A percentile compares a stretch with the other conserved stretches of the same genome.
These are phyloP conservation scores for Sturnus vulgaris DNA, from an alignment of 2,113 vertebrate genomes.

Conservation along the genomic window DNA sequence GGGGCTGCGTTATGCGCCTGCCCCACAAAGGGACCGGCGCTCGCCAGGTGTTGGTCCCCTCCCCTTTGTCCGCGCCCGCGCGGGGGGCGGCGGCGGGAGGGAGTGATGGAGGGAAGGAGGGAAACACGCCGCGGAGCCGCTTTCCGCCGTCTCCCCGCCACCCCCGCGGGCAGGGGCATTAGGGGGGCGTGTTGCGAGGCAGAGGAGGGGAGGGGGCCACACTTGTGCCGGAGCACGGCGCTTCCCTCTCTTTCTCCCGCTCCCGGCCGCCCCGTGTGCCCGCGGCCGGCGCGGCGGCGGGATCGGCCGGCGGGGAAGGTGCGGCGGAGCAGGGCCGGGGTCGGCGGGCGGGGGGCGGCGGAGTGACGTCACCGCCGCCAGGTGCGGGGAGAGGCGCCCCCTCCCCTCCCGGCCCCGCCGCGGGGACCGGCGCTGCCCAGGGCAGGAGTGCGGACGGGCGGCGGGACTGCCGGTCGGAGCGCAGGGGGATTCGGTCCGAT, in stretches of 20 bases:
- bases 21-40: not conserved
- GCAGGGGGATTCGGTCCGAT: not conserved
- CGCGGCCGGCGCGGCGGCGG: not conserved
- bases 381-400: not conserved
- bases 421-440: not conserved
- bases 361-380: not conserved
- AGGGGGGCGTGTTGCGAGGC: not conserved
- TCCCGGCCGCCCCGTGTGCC: not conserved
- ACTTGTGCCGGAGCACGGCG: not conserved
- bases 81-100: not conserved
- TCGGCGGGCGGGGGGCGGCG: not conserved
- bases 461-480: not conserved
- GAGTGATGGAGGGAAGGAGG: not conserved
- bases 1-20: not conserved
- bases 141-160: not conserved
- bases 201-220: not conserved
- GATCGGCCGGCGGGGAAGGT: not conserved
- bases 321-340: not conserved
- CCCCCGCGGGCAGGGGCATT: not conserved
- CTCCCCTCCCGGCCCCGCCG: not conserved
- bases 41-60: not conserved
- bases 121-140: not conserved
- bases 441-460: not conserved
- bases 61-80: not conserved
- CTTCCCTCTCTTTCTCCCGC: not conserved